Percentiles rank a stretch among this genome's conserved stretches.
These are phyloP conservation scores for Eremophila alpestris DNA, from an alignment of 2,797 vertebrate species.

Conservation along the genomic window DNA sequence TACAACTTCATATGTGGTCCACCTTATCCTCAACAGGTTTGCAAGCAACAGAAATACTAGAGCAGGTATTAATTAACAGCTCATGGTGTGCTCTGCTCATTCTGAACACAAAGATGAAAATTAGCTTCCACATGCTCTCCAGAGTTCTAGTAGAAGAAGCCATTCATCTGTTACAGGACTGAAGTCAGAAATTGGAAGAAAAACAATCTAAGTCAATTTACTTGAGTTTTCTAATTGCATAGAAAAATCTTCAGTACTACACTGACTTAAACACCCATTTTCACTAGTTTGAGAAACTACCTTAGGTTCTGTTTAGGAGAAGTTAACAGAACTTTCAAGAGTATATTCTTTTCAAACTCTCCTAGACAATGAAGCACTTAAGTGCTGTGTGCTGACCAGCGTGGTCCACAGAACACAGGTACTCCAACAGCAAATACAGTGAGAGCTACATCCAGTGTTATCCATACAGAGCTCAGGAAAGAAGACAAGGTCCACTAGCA, in stretches of 20 bases:
- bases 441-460: neutral
- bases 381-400: neutral
- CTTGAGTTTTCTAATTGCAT: neutral
- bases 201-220: neutral
- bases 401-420: fast-evolving
- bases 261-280: neutral
- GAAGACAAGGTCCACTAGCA: neutral
- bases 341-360: neutral
- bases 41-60: neutral
- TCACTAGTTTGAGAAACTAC: neutral
- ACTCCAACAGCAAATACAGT: neutral
- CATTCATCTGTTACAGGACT: neutral
- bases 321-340: neutral
- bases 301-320: neutral
- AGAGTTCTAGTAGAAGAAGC: neutral
- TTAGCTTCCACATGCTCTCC: neutral
- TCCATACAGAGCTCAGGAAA: neutral
- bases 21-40: neutral
- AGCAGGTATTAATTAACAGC: neutral
- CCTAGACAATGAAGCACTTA: neutral
- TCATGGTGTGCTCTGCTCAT: neutral
- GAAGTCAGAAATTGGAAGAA: neutral
- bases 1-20: neutral
- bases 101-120: neutral
- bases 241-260: neutral